Base-by-base conservation (phyloP, 1,140 invertebrate genomes). In the Galleria mellonella region DNA sequence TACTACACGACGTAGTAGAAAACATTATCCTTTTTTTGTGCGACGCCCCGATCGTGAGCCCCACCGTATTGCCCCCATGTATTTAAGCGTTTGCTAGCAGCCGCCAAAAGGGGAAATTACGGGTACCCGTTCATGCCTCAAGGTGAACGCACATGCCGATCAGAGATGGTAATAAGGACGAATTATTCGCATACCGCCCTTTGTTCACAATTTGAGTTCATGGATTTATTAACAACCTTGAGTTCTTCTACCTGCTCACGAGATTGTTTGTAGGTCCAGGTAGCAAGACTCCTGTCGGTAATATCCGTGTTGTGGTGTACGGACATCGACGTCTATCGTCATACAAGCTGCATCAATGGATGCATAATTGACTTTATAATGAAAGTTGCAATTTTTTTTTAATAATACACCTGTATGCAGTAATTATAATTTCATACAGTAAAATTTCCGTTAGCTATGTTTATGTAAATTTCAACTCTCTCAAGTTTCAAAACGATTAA, bases 141-240 rank as follows among this genome's bases (percentile, higher is more conserved):
- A 82, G 72, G 74, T 69, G 64, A 76, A 67, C 74, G 46, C 49
- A 48, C 43, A 23, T 23, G 68, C 47, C 58, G 51, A 47, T 55
- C 48, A 47, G 61, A 54, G 64, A 67, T 62, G 68, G 63, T 74
- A 74, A 72, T 67, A 72, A 62, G 57, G 54, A 74, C 65, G 61
- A 73, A 77, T 71, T 71, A 72, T 79, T 79, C 69, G 63, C 67
- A 74, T 74, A 64, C 68, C 62, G 61, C 63, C 65, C 64, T 78
- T 82, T 78, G 72, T 78, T 68, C 75, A 63, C 57, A 51, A 67
- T 65, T 63, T 56, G 64, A 63, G 70, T 74, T 72, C 67, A 75
- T 50, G 69, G 62, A 51, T 62, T 43, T 55, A 43, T 68, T 60
- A 51, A 58, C 45, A 64, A 48, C 54, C 55, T 58, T 66, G 55